Percentiles rank a stretch among this genome's conserved stretches.
phyloP scores from a whole-genome alignment of 2,888 invertebrate genomes.

The Euplexia lucipara region DNA sequence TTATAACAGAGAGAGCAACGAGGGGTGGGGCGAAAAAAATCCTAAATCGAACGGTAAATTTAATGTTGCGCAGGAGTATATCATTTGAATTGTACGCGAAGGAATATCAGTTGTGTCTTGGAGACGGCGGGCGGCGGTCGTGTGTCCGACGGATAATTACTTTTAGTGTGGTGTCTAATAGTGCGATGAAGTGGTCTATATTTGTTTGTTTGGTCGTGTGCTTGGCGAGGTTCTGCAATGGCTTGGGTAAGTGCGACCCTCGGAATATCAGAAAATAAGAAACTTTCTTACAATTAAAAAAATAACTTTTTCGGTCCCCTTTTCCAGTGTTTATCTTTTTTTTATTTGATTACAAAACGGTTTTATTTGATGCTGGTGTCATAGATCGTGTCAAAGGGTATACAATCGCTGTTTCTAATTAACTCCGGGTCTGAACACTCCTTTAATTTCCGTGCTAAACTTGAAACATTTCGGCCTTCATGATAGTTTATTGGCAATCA shows the following conservation, averaged over 20 bases:
- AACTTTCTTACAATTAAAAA: not conserved
- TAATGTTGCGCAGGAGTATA: constrained; percentile 78
- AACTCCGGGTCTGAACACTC: constrained; percentile 13
- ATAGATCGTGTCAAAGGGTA: constrained; percentile 39
- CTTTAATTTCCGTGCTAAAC: constrained; percentile 44
- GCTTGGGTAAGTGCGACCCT: constrained; percentile 77
- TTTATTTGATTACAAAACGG: constrained; percentile 32
- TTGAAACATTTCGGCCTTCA: constrained; percentile 58
- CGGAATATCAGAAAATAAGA: not conserved
- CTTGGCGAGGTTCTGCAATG: constrained; percentile 75
- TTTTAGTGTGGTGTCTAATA: constrained; percentile 78
- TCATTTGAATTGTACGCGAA: constrained; percentile 74
- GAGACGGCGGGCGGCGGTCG: constrained; percentile 75
- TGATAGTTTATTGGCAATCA: constrained; percentile 56
- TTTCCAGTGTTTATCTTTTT: constrained; percentile 39
- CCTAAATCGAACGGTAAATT: constrained; percentile 68
- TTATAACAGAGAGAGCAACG: constrained; percentile 49
- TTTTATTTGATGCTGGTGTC: constrained; percentile 20
- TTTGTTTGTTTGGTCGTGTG: constrained; percentile 78
- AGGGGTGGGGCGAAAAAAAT: constrained; percentile 66
- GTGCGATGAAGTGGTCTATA: constrained; percentile 86
- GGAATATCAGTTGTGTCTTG: constrained; percentile 78
- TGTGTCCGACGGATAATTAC: constrained; percentile 63
- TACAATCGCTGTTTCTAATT: constrained; percentile 14
- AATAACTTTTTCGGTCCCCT: constrained; percentile 5